These are phyloP conservation scores for Tragelaphus scriptus DNA, from an alignment of 2,113 vertebrate species.

Conservation along the genomic window DNA sequence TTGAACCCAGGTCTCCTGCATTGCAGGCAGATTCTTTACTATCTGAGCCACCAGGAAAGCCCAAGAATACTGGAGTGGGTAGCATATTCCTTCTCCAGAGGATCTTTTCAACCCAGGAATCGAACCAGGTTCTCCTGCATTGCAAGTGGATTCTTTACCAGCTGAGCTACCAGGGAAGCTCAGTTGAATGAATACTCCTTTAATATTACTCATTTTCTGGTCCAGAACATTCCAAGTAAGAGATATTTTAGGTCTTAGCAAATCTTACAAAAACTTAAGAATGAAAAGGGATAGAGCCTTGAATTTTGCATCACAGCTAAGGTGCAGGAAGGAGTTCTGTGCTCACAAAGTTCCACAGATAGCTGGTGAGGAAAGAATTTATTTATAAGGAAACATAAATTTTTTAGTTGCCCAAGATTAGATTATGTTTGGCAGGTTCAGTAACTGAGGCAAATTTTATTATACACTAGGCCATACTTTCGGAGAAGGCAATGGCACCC, in stretches of 20 bases:
- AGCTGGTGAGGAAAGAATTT: neutral
- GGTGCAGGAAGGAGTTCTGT: neutral
- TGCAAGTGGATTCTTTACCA: neutral
- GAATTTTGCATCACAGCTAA: neutral
- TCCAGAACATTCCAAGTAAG: neutral
- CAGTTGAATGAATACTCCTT: neutral
- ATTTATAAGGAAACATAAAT: neutral
- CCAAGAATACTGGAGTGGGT: neutral
- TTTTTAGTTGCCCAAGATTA: neutral
- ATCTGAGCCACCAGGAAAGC: neutral
- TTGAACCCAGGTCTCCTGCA: neutral
- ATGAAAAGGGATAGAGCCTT: neutral
- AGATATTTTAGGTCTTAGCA: neutral
- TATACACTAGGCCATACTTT: neutral
- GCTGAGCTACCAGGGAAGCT: neutral
- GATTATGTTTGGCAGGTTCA: conserved; percentile 3
- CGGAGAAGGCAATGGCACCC: too few species aligned
- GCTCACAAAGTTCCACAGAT: neutral
- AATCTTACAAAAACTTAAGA: neutral
- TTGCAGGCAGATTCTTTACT: neutral
- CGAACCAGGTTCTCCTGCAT: neutral
- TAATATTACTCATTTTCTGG: neutral
- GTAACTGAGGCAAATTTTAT: neutral
- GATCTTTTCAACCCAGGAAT: neutral
- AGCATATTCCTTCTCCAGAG: neutral